Conservation (phyloP, 2,888 invertebrate genomes). For the Geophilus truncorum region DNA sequence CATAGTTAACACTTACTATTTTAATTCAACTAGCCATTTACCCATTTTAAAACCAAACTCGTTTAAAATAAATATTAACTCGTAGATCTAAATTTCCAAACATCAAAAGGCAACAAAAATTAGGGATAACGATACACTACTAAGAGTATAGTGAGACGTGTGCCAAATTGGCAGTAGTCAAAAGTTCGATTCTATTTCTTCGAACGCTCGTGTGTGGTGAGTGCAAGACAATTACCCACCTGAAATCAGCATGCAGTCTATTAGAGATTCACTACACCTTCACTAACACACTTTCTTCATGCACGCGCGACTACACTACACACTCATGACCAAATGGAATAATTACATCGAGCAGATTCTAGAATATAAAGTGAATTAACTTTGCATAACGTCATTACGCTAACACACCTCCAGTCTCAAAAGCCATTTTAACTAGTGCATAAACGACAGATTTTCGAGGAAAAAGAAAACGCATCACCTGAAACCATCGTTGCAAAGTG, state of each 20-base stretch:
- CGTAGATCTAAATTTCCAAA: too few relatives aligned
- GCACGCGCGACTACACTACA: slow-evolving; percentile 15
- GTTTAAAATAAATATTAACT: too few relatives aligned
- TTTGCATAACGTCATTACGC: slow-evolving; percentile 16
- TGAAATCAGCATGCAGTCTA: slow-evolving; percentile 16
- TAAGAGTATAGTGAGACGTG: too few relatives aligned
- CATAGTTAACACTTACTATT: background rate
- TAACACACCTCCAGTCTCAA: slow-evolving; percentile 16
- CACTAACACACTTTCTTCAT: slow-evolving; percentile 20
- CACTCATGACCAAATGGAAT: slow-evolving; percentile 8
- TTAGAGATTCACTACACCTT: slow-evolving; percentile 16
- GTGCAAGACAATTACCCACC: slow-evolving; percentile 14
- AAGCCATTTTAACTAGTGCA: slow-evolving; percentile 16
- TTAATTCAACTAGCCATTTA: background rate
- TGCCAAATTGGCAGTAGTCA: background rate
- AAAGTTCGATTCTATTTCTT: background rate
- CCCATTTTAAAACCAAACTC: background rate
- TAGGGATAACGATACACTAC: too few relatives aligned
- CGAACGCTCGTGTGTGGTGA: background rate
- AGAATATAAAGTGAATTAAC: slow-evolving; percentile 20
- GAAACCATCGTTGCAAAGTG: slow-evolving; percentile 20
- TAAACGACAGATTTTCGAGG: slow-evolving; percentile 15
- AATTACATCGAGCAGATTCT: slow-evolving; percentile 20
- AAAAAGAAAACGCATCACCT: slow-evolving; percentile 20
- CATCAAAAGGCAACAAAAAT: too few relatives aligned